These are phyloP conservation scores for Lamellibrachia columna DNA, from an alignment of 2,888 invertebrate species.

Conservation along the genomic window DNA sequence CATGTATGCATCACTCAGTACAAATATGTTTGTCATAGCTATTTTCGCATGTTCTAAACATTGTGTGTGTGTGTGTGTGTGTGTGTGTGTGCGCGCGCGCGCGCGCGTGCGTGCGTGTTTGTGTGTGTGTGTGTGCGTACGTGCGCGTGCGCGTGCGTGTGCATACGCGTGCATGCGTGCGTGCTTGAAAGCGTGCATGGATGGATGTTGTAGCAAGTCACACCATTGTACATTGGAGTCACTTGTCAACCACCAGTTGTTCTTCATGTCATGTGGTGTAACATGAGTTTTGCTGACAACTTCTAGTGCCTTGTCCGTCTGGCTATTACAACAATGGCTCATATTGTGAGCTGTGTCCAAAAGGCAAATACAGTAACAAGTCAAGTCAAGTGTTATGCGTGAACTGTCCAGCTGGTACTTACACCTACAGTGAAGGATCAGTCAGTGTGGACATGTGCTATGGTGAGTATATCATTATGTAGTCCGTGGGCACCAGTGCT, in stretches of 20 bases:
- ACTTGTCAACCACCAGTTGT: not conserved
- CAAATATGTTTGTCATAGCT: no score
- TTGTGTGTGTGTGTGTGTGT: no score
- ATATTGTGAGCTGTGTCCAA: not conserved
- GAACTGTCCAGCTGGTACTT: not conserved
- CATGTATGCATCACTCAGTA: not conserved
- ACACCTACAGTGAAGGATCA: not conserved
- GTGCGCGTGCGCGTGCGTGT: not conserved
- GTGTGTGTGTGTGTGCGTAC: not conserved
- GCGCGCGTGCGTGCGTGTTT: not conserved
- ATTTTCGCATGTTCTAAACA: no score
- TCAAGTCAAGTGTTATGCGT: not conserved
- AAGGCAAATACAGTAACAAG: not conserved
- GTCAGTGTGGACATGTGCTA: not conserved
- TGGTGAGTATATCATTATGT: not conserved
- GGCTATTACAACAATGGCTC: not conserved
- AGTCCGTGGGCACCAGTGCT: not conserved
- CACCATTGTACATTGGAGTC: no score
- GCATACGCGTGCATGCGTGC: not conserved
- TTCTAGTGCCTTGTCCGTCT: not conserved
- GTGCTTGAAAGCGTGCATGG: no score
- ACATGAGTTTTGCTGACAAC: not conserved
- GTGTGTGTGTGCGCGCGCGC: not conserved
- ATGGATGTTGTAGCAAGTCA: no score
- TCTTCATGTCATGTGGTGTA: not conserved